These are phyloP conservation scores for Nannoperca australis DNA, from an alignment of 2,797 vertebrate genomes.

Conservation along the genomic window DNA sequence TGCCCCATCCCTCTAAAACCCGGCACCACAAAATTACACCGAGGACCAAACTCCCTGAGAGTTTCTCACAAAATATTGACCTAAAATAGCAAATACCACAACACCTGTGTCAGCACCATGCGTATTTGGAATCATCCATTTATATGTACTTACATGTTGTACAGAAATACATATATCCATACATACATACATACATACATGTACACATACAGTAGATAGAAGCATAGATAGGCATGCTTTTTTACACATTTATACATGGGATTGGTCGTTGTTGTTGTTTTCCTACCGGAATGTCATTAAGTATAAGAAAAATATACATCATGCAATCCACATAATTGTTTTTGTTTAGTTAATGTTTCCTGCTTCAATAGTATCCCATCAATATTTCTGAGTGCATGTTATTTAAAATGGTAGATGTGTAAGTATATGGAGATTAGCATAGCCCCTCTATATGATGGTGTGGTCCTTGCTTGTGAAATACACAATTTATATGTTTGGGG, in stretches of 20 bases:
- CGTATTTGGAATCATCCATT: slow-evolving; percentile 36
- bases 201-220: not conserved
- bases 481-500: not conserved
- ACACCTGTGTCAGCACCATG: slow-evolving; percentile 77
- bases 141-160: slow-evolving; percentile 7
- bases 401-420: not conserved
- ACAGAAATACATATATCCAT: slow-evolving; percentile 8
- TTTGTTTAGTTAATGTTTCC: not conserved
- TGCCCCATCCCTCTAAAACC: slow-evolving; percentile 66
- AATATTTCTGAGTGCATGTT: not conserved
- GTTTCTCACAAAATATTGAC: slow-evolving; percentile 75
- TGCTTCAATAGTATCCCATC: not conserved
- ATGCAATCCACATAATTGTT: not conserved
- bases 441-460: not conserved
- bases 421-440: not conserved
- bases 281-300: not conserved
- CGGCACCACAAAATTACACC: slow-evolving; percentile 78
- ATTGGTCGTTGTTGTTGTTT: not conserved
- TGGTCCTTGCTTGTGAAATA: not conserved
- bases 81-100: slow-evolving; percentile 71
- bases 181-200: not conserved
- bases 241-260: not conserved
- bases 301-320: not conserved
- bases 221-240: not conserved
- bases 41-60: slow-evolving; percentile 52